Evolutionary conservation across 1,140 invertebrate genomes (phyloP), one percentile per base, ranked within the genome.

Genomic region (Saccostrea echinata): DNA sequence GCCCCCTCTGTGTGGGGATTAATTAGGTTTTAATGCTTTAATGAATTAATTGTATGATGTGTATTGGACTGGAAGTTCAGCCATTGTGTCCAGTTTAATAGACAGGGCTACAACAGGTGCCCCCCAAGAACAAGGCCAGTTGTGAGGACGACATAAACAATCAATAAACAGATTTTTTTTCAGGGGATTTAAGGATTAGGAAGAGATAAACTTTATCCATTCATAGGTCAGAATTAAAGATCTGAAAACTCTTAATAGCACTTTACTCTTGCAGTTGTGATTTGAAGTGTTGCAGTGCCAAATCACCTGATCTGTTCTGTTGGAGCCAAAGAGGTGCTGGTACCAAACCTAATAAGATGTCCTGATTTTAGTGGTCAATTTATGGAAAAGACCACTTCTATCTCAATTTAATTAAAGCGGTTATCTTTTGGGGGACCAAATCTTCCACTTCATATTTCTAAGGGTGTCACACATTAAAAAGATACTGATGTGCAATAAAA

Each of bases 161-260:
- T 33, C 68, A 30, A 76, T 61, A 61, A 24, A 76, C 68, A 76
- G 68, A 30, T 27, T 8, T 30, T 76, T 76, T 76, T 76, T 4
- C 24, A 11, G 68, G 27, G 27, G 68, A 76, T 76, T 76, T 76
- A 76, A 76, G 68, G 68, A 76, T 76, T 76, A 76, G 27, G 33
- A 76, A 30, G 30, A 76, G 27, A 76, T 30, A 76, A 76, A 76
- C 24, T 16, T 76, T 24, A 76, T 76, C 68, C 24, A 76, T 76
- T 76, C 68, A 76, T 33, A 21, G 55, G 55, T 71, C 27, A 27
- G 27, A 71, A 71, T 71, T 71, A 71, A 71, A 71, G 24, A 71
- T 71, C 68, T 24, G 13, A 27, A 30, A n/a, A 71, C 68, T 71
- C 27, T 8, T n/a, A 71, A 24, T 21, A 71, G 27, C 68, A 71